A percentile compares a stretch with the other conserved stretches of the same genome.
phyloP scores from a whole-genome alignment of 1,140 invertebrate genomes.

The Nasonia giraulti region DNA sequence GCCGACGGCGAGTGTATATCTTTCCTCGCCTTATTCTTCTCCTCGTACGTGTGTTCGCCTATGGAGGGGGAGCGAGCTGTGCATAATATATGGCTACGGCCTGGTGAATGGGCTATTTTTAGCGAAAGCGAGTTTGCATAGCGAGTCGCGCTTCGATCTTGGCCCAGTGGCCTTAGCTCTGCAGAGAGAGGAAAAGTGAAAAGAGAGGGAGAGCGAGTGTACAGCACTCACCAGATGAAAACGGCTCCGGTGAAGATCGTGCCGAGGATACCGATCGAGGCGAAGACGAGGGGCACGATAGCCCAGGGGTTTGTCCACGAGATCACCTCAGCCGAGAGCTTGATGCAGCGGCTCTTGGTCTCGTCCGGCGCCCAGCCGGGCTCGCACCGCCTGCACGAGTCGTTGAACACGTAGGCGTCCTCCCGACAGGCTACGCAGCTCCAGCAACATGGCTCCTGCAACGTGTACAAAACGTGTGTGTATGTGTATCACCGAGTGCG shows the following conservation, averaged over 20 bases:
- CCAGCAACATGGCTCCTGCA: constrained; percentile 80
- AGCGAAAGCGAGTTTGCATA: not conserved
- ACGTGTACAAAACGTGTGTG: not conserved
- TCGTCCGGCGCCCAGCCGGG: constrained; percentile 76
- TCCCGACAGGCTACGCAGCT: constrained; percentile 78
- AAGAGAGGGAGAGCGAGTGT: not conserved
- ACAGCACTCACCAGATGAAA: constrained; percentile 76
- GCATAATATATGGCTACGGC: not conserved
- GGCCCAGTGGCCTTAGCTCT: not conserved
- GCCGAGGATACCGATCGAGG: constrained; percentile 77
- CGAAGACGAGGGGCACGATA: constrained; percentile 77
- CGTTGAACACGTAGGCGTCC: constrained; percentile 78
- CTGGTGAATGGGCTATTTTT: not conserved
- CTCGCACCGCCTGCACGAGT: constrained; percentile 76
- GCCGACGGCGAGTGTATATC: not conserved
- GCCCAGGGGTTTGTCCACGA: constrained; percentile 78
- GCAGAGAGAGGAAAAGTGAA: not conserved
- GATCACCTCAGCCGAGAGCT: constrained; percentile 74
- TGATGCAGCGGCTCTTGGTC: constrained; percentile 74
- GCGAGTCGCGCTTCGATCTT: not conserved
- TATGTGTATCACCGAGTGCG: not conserved
- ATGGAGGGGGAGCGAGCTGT: not conserved
- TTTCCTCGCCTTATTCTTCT: not conserved
- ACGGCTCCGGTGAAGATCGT: constrained; percentile 79
- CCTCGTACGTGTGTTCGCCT: not conserved